phyloP scores from a whole-genome alignment of 1,140 invertebrate genomes.

The Zaprionus lachaisei region DNA sequence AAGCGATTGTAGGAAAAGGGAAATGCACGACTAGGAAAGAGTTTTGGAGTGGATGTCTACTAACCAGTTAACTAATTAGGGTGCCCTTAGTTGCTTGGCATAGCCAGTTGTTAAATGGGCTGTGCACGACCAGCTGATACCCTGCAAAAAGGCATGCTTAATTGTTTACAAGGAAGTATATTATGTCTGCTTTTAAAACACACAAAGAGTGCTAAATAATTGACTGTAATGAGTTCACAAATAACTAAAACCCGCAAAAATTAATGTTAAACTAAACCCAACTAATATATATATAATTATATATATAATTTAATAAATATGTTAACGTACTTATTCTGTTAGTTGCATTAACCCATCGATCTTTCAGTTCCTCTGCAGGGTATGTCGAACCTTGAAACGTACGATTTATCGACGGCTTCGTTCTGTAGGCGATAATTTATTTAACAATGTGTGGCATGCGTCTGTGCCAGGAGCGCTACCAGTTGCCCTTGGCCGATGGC shows the following conservation, averaged over 20 bases:
- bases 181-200: too few relatives aligned
- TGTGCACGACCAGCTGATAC: neutral
- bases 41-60: neutral
- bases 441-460: conserved; percentile 77
- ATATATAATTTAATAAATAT: too few relatives aligned
- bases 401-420: conserved; percentile 59
- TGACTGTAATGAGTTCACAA: too few relatives aligned
- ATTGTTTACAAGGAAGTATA: too few relatives aligned
- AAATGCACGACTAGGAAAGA: neutral
- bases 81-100: too few relatives aligned
- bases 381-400: conserved; percentile 26
- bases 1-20: too few relatives aligned
- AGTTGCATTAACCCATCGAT: neutral
- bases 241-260: too few relatives aligned
- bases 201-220: too few relatives aligned
- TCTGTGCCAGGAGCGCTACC: conserved; percentile 33
- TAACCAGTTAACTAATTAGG: neutral
- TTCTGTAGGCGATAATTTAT: conserved; percentile 76
- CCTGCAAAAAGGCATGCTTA: neutral
- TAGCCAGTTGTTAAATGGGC: too few relatives aligned
- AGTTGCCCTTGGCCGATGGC: conserved; percentile 40
- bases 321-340: neutral
- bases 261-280: too few relatives aligned
- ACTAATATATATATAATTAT: too few relatives aligned
- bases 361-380: conserved; percentile 6